Evolutionary conservation across 2,113 vertebrate genomes (phyloP), one percentile per base, ranked within the genome.

Genomic region (Picathartes gymnocephalus): DNA sequence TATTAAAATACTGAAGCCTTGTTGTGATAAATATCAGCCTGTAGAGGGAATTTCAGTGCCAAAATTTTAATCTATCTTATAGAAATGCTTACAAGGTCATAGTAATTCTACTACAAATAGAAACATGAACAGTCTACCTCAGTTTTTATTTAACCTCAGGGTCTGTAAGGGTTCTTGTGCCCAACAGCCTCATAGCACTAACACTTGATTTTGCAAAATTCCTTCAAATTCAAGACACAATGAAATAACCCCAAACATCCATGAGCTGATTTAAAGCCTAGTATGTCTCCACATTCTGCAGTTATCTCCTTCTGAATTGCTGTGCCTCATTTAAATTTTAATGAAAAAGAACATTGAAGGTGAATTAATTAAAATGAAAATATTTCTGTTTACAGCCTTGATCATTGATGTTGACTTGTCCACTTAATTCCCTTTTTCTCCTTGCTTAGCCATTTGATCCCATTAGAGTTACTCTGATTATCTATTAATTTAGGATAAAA

Each of bases 21-120:
- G 69, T 93, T 94, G 83, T 85, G 73, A 92, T 85, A 96, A 84
- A 92, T 89, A 58, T 89, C 48, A 87, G 35, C 31, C n/a, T 64
- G 50, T 22, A 65, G 39, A 79, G 78, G 69, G 53, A 93, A 92
- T 95, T 94, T 91, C 53, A 81, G 53, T 85, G 53, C 58, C 33
- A 93, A 91, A 93, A 79, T 79, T 87, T 88, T 93, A 92, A 86
- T 89, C 57, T 82, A 27, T 47, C 11, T 81, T 66, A 76, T 42
- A 64, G 85, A 87, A 91, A 92, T 91, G 15, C n/a, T 82, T 40
- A 65, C 61, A 79, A 78, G 84, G 87, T 93, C 70, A 61, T 69
- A 64, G 60, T 57, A 76, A 17, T 81, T 40, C 42, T 81, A 17
- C 44, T 81, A 89, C 48, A 89, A 89, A 96, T 76, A 95, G 73